Percentiles rank a stretch among this genome's conserved stretches.
Conservation (phyloP, 2,888 invertebrate species). For the Acanthosoma haemorrhoidale region DNA sequence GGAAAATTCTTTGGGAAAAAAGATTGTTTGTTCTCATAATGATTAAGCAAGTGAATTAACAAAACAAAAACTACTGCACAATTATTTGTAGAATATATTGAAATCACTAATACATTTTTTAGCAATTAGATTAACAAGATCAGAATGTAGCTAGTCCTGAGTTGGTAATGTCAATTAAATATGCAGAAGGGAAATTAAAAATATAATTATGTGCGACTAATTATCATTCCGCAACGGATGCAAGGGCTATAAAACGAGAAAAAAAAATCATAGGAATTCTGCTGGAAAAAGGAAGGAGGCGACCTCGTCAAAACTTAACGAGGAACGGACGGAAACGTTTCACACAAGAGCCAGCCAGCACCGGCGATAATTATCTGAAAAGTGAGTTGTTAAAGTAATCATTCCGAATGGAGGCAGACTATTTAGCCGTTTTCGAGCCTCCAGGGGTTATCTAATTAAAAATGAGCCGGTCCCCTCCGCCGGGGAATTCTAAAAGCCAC, state of each 20-base stretch:
- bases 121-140: too few relatives aligned
- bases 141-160: too few relatives aligned
- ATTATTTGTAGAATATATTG: too few relatives aligned
- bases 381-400: conserved; percentile 9
- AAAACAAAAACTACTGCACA: too few relatives aligned
- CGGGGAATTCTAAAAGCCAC: background rate
- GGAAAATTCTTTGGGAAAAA: too few relatives aligned
- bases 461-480: background rate
- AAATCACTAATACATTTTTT: too few relatives aligned
- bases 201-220: too few relatives aligned
- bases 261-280: background rate
- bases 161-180: too few relatives aligned
- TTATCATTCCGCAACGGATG: too few relatives aligned
- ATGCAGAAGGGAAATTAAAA: too few relatives aligned
- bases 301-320: background rate
- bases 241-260: background rate
- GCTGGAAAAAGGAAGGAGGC: background rate
- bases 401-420: background rate
- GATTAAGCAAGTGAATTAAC: too few relatives aligned
- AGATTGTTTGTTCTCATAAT: too few relatives aligned
- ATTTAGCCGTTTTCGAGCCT: background rate
- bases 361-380: conserved; percentile 3
- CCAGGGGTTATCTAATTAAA: background rate
- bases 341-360: background rate
- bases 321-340: conserved; percentile 14